phyloP scores from a whole-genome alignment of 2,113 vertebrate species.

The Pomatorhinus ruficollis region DNA sequence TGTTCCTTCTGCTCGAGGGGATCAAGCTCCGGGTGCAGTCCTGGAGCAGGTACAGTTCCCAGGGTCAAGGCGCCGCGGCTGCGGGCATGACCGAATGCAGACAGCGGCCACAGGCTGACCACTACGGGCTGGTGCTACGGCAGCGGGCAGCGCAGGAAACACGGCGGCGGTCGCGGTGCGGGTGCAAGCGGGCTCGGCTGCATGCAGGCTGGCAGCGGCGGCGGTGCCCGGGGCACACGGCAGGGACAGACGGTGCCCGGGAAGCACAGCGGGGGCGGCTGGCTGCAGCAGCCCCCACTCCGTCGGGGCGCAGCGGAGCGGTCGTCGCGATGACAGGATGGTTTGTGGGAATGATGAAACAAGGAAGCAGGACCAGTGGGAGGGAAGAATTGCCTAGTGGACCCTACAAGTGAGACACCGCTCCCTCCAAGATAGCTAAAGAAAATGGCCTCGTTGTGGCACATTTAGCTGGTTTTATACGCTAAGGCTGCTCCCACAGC shows the following conservation, averaged over 20 bases:
- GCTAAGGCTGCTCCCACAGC: not conserved
- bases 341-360: not conserved
- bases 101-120: no score
- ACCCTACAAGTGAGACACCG: fast-evolving
- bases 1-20: no score
- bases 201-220: no score
- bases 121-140: no score
- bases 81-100: not conserved
- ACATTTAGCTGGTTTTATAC: fast-evolving
- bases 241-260: no score
- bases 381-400: fast-evolving
- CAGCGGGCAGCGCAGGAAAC: not conserved
- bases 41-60: not conserved
- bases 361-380: not conserved
- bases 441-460: fast-evolving
- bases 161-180: not conserved
- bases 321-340: fast-evolving
- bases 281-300: not conserved
- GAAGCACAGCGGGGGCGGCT: no score
- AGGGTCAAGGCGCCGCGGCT: fast-evolving
- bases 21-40: no score
- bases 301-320: fast-evolving
- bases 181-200: not conserved
- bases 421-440: fast-evolving
- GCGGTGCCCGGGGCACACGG: not conserved